Evolutionary conservation across 2,113 vertebrate genomes (phyloP).

Genomic region (Agapornis roseicollis): DNA sequence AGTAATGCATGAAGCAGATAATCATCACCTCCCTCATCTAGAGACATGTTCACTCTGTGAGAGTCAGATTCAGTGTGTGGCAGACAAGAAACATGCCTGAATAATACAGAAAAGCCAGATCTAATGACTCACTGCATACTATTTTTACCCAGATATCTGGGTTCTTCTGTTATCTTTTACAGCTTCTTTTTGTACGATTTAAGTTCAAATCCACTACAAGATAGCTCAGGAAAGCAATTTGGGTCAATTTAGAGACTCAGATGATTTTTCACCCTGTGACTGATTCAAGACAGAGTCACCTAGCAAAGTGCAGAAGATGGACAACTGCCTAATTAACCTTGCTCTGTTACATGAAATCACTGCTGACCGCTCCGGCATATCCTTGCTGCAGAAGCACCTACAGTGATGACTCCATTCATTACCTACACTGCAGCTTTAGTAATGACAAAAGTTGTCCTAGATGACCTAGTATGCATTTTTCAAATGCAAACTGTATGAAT

Average conservation of each 20-base stretch:
- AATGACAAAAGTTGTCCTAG: background rate
- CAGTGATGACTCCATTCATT: background rate
- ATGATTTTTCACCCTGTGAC: background rate
- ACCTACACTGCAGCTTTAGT: background rate
- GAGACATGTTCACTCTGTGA: background rate
- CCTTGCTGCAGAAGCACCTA: background rate
- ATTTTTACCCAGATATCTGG: background rate
- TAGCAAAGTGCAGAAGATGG: background rate
- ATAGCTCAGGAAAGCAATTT: background rate
- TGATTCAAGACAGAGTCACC: background rate
- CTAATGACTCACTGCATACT: constrained; percentile 18
- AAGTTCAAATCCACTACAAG: background rate
- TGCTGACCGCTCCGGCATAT: fast-evolving
- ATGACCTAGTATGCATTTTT: background rate
- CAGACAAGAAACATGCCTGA: constrained; percentile 17
- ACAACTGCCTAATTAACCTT: background rate
- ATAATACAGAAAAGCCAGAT: constrained; percentile 8
- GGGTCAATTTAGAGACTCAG: background rate
- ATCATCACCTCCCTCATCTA: background rate
- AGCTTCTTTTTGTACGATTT: background rate
- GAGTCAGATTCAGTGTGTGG: background rate
- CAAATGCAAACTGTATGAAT: background rate
- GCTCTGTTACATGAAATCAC: background rate
- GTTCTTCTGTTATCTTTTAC: background rate
- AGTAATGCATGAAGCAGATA: background rate